Percentiles rank a stretch among this genome's conserved stretches.
Conservation (phyloP, 2,888 invertebrate species). For the Sarcophaga caerulescens region DNA sequence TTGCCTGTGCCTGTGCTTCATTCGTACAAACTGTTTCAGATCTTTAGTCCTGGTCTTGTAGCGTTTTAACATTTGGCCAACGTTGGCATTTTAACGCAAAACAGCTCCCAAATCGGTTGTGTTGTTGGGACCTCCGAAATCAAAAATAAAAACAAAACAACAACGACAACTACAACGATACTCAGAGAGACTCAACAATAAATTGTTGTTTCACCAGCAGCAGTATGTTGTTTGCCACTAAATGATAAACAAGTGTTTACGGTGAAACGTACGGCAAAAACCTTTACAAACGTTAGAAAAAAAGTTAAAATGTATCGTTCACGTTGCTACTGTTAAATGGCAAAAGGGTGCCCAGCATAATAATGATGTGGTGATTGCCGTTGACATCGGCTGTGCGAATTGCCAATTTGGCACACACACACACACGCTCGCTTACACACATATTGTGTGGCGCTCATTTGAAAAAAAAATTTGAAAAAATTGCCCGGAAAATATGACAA, state of each 20-base stretch:
- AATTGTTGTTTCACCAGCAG: slow-evolving; percentile 38
- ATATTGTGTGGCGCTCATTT: slow-evolving; percentile 33
- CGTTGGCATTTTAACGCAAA: slow-evolving; percentile 74
- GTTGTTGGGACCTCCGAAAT: slow-evolving; percentile 61
- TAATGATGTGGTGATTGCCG: slow-evolving; percentile 59
- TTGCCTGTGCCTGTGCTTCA: slow-evolving; percentile 22
- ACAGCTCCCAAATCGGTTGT: slow-evolving; percentile 74
- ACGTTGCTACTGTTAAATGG: slow-evolving; percentile 10
- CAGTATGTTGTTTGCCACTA: slow-evolving; percentile 61
- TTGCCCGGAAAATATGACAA: not conserved
- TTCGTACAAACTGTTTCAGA: slow-evolving; percentile 44
- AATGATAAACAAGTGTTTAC: slow-evolving; percentile 66
- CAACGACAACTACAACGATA: slow-evolving; percentile 13
- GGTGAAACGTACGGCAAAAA: slow-evolving; percentile 37
- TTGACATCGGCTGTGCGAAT: slow-evolving; percentile 55
- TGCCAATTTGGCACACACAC: not conserved
- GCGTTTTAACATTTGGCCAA: slow-evolving; percentile 68
- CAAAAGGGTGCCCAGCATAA: slow-evolving; percentile 42
- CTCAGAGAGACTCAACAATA: slow-evolving; percentile 41
- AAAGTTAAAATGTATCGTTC: slow-evolving; percentile 25
- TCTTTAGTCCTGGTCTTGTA: slow-evolving; percentile 63
- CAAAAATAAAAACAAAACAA: slow-evolving; percentile 31
- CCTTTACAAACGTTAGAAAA: not conserved
- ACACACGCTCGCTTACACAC: slow-evolving; percentile 27
- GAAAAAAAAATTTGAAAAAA: not conserved